A percentile compares a stretch with the other conserved stretches of the same genome.
Conservation (phyloP, 1,140 invertebrate species). For the Temnothorax longispinosus region DNA sequence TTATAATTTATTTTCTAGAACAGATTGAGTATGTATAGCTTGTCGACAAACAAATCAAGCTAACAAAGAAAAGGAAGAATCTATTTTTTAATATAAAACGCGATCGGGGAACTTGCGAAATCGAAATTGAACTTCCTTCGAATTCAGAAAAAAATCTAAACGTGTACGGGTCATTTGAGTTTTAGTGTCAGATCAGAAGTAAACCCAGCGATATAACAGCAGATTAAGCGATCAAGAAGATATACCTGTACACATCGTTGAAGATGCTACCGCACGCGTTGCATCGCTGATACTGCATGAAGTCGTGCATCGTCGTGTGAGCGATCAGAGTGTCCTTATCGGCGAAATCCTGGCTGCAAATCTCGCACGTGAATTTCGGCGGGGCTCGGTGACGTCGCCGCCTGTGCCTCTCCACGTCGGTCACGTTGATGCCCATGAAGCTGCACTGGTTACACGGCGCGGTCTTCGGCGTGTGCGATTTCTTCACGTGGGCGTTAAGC, state of each 20-base stretch:
- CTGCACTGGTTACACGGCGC: conserved; percentile 66
- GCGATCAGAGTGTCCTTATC: conserved; percentile 76
- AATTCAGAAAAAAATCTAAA: neutral
- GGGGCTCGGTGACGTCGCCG: conserved; percentile 84
- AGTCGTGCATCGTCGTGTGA: conserved; percentile 86
- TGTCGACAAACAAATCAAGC: neutral
- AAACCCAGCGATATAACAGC: neutral
- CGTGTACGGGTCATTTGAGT: neutral
- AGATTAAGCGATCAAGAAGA: neutral
- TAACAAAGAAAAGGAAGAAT: neutral
- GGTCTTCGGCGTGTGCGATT: conserved; percentile 82
- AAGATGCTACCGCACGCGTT: conserved; percentile 88
- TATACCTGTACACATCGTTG: conserved; percentile 75
- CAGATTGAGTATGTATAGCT: neutral
- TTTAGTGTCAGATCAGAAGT: neutral
- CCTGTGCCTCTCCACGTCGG: conserved; percentile 81
- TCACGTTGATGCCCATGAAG: conserved; percentile 64
- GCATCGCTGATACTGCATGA: conserved; percentile 83
- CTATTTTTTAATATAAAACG: too few relatives aligned
- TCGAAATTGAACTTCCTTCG: neutral
- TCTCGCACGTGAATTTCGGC: conserved; percentile 80
- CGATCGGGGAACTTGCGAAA: neutral
- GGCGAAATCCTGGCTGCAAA: conserved; percentile 80
- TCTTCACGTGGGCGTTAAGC: conserved; percentile 89
- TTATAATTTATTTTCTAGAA: neutral